Conservation (phyloP, 2,888 invertebrate species). For the Helobdella robusta region DNA sequence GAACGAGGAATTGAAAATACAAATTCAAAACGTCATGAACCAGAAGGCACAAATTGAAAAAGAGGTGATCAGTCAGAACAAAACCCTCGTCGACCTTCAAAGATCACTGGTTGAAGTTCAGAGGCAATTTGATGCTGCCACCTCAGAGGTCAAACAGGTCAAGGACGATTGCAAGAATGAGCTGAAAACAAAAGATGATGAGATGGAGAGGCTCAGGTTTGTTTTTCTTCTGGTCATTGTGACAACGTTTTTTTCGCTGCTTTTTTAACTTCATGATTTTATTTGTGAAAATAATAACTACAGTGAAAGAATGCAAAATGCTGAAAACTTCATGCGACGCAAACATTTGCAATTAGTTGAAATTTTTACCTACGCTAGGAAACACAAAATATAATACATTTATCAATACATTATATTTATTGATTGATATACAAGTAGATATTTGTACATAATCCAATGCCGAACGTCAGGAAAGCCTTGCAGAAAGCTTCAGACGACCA, state of each 20-base stretch:
- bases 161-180: not conserved
- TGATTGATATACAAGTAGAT: too few relatives aligned
- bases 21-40: not conserved
- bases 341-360: too few relatives aligned
- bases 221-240: too few relatives aligned
- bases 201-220: constrained; percentile 6
- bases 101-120: not conserved
- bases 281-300: too few relatives aligned
- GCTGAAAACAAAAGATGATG: constrained; percentile 13
- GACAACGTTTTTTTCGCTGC: too few relatives aligned
- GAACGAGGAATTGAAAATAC: not conserved
- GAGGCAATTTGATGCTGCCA: not conserved
- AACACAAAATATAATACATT: too few relatives aligned
- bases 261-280: too few relatives aligned
- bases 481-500: not conserved
- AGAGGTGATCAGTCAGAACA: not conserved
- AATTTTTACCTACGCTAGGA: too few relatives aligned
- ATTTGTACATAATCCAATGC: too few relatives aligned
- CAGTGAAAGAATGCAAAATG: too few relatives aligned
- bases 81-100: not conserved
- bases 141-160: not conserved
- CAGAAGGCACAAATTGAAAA: not conserved
- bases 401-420: too few relatives aligned
- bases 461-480: not conserved
- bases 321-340: too few relatives aligned